phyloP scores from a whole-genome alignment of 2,113 vertebrate genomes.

The Aldabrachelys gigantea region DNA sequence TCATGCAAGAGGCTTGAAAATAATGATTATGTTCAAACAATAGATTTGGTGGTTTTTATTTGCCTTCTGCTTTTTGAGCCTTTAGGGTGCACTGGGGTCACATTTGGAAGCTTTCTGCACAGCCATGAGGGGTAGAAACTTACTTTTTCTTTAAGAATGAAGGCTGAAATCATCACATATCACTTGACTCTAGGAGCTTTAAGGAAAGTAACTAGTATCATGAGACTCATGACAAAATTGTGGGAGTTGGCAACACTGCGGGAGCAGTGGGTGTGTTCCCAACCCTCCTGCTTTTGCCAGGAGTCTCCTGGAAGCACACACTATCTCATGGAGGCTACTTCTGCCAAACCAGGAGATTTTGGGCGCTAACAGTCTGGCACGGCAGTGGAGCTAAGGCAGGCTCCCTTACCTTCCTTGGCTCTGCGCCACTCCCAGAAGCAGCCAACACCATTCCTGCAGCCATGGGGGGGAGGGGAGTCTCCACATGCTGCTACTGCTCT shows the following conservation, averaged over 20 bases:
- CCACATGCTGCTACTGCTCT: too few species aligned
- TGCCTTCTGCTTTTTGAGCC: neutral
- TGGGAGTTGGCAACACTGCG: neutral
- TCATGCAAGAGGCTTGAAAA: neutral
- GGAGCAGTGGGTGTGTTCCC: too few species aligned
- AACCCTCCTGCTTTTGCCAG: too few species aligned
- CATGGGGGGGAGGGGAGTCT: too few species aligned
- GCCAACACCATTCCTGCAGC: too few species aligned
- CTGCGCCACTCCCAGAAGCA: too few species aligned
- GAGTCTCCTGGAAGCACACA: too few species aligned
- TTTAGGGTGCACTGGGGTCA: neutral
- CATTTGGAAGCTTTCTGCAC: neutral
- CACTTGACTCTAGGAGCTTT: neutral
- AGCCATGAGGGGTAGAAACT: neutral
- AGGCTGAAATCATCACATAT: neutral
- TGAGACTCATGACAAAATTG: neutral
- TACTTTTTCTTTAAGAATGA: neutral
- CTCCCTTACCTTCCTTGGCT: too few species aligned
- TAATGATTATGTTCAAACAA: neutral
- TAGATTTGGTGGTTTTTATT: neutral
- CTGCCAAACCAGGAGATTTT: too few species aligned
- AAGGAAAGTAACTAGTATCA: neutral
- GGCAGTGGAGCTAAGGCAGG: too few species aligned
- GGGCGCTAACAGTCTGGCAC: too few species aligned
- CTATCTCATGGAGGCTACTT: too few species aligned